Conservation (phyloP, 2,888 invertebrate species). For the Osmoderma eremita region DNA sequence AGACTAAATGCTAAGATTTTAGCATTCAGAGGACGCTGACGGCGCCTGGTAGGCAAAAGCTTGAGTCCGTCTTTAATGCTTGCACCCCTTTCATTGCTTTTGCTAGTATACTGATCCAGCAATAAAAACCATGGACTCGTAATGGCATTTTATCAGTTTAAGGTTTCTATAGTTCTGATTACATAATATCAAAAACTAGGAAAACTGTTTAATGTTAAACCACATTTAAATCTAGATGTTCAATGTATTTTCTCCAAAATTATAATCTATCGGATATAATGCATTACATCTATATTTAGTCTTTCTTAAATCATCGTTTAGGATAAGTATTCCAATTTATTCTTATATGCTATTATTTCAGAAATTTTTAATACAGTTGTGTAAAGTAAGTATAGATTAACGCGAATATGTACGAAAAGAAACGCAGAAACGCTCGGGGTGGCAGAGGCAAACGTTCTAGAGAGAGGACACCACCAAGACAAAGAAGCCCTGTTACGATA, state of each 20-base stretch:
- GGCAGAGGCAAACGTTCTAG: conserved; percentile 21
- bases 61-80: too few species aligned
- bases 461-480: conserved; percentile 19
- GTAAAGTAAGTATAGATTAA: conserved; percentile 26
- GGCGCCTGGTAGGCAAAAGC: too few species aligned
- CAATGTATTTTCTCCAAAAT: background rate
- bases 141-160: too few species aligned
- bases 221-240: conserved; percentile 17
- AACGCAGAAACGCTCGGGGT: conserved; percentile 21
- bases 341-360: conserved; percentile 28
- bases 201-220: background rate
- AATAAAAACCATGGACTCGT: too few species aligned
- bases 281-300: conserved; percentile 24
- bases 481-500: conserved; percentile 11
- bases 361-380: conserved; percentile 26
- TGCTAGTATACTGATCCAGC: too few species aligned
- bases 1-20: too few species aligned
- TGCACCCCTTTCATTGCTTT: too few species aligned
- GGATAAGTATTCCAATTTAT: background rate
- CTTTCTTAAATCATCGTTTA: background rate
- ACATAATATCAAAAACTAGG: too few species aligned
- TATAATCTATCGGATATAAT: conserved; percentile 8
- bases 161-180: background rate
- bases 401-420: conserved; percentile 32
- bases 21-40: too few species aligned